Conservation (phyloP, 1,140 invertebrate species). For the Conus betulinus region DNA sequence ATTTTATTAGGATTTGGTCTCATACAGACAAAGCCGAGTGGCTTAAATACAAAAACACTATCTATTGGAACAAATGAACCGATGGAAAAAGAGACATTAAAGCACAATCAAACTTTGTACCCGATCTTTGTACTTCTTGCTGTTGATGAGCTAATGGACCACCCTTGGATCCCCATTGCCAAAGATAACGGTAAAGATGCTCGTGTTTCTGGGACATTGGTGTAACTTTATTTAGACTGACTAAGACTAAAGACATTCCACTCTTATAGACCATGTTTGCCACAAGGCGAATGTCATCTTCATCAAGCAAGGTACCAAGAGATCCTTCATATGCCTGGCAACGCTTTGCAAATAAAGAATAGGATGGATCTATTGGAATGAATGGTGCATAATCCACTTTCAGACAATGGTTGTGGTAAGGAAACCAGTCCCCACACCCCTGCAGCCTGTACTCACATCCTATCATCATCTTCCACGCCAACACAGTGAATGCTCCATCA, state of each 20-base stretch:
- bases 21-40: constrained; percentile 23
- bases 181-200: constrained; percentile 2
- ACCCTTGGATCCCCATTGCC: not conserved
- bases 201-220: not conserved
- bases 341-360: not conserved
- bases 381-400: not conserved
- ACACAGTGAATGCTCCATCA: not conserved
- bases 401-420: not conserved
- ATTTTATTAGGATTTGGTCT: not conserved
- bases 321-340: not conserved
- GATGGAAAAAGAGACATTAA: not conserved
- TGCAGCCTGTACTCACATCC: not conserved
- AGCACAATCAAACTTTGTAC: not conserved
- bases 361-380: not conserved
- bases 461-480: not conserved
- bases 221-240: not conserved
- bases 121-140: not conserved
- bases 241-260: not conserved
- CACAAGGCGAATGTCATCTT: not conserved
- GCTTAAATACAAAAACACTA: not conserved
- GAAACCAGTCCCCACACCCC: constrained; percentile 3
- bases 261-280: not conserved
- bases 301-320: not conserved
- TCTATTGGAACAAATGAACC: not conserved
- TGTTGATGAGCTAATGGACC: not conserved